These are phyloP conservation scores for Pseudomyrmex cubaensis DNA, from an alignment of 1,140 invertebrate genomes.

Conservation along the genomic window DNA sequence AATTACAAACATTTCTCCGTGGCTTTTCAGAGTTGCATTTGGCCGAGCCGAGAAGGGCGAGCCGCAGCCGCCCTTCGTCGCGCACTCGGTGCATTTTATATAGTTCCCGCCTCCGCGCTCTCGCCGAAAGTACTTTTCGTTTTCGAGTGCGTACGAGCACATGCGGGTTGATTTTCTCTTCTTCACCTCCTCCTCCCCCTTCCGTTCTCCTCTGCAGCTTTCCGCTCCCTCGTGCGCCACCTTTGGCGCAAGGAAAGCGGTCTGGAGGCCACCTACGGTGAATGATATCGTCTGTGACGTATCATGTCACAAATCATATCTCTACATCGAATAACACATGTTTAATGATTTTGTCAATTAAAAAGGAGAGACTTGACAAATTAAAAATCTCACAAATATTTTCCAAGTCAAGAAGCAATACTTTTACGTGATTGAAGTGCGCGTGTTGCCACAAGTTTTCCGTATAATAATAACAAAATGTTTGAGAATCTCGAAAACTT, in stretches of 20 bases:
- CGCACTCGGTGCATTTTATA: constrained; percentile 64
- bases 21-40: constrained; percentile 78
- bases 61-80: constrained; percentile 27
- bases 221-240: constrained; percentile 56
- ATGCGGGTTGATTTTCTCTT: constrained; percentile 77
- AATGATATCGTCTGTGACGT: neutral
- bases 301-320: neutral
- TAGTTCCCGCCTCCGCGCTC: constrained; percentile 68
- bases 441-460: no score
- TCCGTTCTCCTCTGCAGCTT: constrained; percentile 10
- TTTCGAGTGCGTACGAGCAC: constrained; percentile 74
- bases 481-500: no score
- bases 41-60: constrained; percentile 65
- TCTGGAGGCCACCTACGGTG: neutral
- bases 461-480: no score
- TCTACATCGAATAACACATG: no score
- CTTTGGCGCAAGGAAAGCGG: constrained; percentile 17
- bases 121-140: constrained; percentile 78
- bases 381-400: no score
- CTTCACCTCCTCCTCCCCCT: constrained; percentile 35
- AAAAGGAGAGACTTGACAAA: no score
- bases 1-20: constrained; percentile 83
- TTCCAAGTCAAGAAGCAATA: no score
- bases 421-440: no score
- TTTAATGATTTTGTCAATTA: no score